Conservation (phyloP, 2,888 invertebrate species). For the Nesidiocoris tenuis region DNA sequence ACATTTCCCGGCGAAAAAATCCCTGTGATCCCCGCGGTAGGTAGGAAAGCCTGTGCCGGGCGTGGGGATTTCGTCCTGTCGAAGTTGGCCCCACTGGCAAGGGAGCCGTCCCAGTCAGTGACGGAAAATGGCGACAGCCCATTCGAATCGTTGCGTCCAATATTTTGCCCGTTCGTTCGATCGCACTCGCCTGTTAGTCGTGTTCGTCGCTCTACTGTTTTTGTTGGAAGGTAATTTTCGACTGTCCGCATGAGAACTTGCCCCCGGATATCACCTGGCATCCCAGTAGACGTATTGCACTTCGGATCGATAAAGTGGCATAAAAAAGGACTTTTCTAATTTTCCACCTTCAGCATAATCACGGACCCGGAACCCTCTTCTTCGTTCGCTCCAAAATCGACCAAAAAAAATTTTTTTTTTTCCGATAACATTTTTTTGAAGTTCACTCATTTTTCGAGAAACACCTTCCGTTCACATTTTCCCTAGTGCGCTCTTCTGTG, state of each 20-base stretch:
- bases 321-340: constrained; percentile 19
- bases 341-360: constrained; percentile 8
- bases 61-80: background rate
- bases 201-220: constrained; percentile 38
- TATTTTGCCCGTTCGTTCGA: constrained; percentile 17
- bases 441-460: background rate
- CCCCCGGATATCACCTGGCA: constrained; percentile 4
- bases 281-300: constrained; percentile 9
- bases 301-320: constrained; percentile 34
- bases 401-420: background rate
- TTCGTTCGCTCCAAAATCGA: background rate
- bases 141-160: constrained; percentile 10
- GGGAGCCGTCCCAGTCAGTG: constrained; percentile 10
- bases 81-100: constrained; percentile 13
- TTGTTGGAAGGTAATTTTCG: constrained; percentile 36
- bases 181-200: constrained; percentile 25
- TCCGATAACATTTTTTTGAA: background rate
- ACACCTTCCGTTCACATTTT: background rate
- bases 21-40: no score
- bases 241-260: constrained; percentile 19
- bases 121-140: constrained; percentile 33
- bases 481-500: background rate
- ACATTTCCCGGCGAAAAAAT: no score
- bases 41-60: no score
- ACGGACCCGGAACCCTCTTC: background rate